Percentiles rank a stretch among this genome's conserved stretches.
Conservation (phyloP, 2,113 vertebrate genomes). For the Paraplagusia blochii region DNA sequence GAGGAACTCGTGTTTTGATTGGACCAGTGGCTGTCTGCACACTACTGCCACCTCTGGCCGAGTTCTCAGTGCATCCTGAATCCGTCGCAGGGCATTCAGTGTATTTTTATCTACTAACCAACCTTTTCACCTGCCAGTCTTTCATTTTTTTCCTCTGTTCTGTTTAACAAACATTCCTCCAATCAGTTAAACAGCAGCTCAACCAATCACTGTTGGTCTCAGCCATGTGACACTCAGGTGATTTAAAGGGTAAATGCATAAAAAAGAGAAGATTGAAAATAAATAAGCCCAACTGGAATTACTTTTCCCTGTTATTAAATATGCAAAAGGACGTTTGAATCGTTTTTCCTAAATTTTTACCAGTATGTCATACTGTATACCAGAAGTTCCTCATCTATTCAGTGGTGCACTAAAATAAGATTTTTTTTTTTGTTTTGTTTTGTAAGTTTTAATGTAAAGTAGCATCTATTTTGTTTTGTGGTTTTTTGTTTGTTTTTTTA, state of each 20-base stretch:
- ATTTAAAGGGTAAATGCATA: conserved; percentile 59
- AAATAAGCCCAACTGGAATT: conserved; percentile 54
- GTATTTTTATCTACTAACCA: conserved; percentile 58
- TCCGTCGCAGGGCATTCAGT: conserved; percentile 50
- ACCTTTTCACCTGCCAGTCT: conserved; percentile 52
- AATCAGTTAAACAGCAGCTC: conserved; percentile 59
- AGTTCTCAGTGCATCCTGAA: conserved; percentile 42
- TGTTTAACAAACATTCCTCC: conserved; percentile 76
- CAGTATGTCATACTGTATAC: conserved; percentile 39
- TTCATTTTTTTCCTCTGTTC: conserved; percentile 47
- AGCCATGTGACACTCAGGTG: conserved; percentile 58
- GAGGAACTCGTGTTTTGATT: conserved; percentile 31
- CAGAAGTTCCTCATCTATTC: conserved; percentile 54
- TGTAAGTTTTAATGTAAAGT: conserved; percentile 66
- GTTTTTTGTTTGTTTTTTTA: conserved; percentile 68
- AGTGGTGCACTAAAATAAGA: conserved; percentile 70
- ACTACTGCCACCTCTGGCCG: conserved; percentile 29
- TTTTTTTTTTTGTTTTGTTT: conserved; percentile 48
- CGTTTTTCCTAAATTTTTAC: conserved; percentile 32
- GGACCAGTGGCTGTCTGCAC: conserved; percentile 39
- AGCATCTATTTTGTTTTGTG: conserved; percentile 59
- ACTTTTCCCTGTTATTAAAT: conserved; percentile 41
- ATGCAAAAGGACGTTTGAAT: conserved; percentile 41
- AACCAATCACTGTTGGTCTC: conserved; percentile 49
- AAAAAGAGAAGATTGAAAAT: conserved; percentile 40